Percentiles rank a stretch among this genome's conserved stretches.
Conservation (phyloP, 2,113 vertebrate species). For the Sterna hirundo region DNA sequence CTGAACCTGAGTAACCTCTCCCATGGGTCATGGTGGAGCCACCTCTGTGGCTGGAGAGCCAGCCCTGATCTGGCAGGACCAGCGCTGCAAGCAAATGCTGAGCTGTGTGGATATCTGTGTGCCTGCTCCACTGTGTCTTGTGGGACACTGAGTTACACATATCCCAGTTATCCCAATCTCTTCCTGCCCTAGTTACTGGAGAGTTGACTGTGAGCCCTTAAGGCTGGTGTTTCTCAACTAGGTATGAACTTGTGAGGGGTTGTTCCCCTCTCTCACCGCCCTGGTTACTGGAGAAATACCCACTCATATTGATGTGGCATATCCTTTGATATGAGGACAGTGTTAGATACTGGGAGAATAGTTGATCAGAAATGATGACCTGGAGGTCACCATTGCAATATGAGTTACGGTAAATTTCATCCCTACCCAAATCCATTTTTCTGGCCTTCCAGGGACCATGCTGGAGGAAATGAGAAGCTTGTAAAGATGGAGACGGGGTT, state of each 20-base stretch:
- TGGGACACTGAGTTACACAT: neutral
- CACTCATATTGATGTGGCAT: accelerated
- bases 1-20: neutral
- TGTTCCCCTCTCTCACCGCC: neutral
- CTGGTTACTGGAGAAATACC: neutral
- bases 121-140: neutral
- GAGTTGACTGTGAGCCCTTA: neutral
- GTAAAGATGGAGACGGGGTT: conserved; percentile 86
- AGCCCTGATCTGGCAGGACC: neutral
- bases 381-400: neutral
- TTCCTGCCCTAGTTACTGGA: neutral
- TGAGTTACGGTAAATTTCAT: neutral
- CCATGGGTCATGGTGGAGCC: neutral
- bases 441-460: conserved; percentile 87
- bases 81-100: accelerated
- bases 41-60: neutral
- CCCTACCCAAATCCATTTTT: neutral
- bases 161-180: neutral
- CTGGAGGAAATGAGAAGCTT: conserved; percentile 95
- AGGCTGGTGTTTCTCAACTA: neutral
- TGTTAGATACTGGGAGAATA: neutral
- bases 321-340: neutral
- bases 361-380: neutral
- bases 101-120: neutral
- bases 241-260: neutral